Percentiles rank a stretch among this genome's conserved stretches.
Evolutionary conservation across 2,888 invertebrate species (phyloP).

Genomic region (Fragum whitleyi): DNA sequence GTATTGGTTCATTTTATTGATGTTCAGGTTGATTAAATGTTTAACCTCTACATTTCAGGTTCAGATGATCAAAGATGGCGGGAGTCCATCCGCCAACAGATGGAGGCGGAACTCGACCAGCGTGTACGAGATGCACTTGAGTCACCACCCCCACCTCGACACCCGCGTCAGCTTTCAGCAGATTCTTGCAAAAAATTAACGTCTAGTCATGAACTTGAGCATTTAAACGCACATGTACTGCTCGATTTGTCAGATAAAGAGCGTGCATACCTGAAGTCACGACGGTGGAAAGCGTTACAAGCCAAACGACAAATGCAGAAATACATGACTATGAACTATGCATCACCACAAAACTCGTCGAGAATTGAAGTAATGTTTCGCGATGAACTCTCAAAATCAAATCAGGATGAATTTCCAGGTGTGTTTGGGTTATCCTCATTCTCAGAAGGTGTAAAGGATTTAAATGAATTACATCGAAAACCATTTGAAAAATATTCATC

Average conservation of each 20-base stretch:
- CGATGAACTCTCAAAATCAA: constrained; percentile 75
- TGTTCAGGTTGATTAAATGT: no score
- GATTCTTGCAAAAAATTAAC: constrained; percentile 47
- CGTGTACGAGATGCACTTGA: constrained; percentile 83
- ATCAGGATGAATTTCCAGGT: constrained; percentile 77
- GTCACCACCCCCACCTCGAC: constrained; percentile 81
- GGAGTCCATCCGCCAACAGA: constrained; percentile 79
- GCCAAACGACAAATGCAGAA: constrained; percentile 73
- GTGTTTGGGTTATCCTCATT: constrained; percentile 76
- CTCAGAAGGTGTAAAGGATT: constrained; percentile 77
- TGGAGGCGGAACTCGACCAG: constrained; percentile 82
- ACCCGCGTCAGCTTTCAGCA: constrained; percentile 54
- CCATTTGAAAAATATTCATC: constrained; percentile 69
- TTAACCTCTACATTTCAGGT: constrained; percentile 42
- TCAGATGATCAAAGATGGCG: constrained; percentile 80
- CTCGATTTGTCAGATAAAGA: constrained; percentile 76
- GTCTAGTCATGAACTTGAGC: constrained; percentile 66
- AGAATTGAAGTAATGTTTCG: constrained; percentile 75
- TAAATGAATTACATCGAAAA: constrained; percentile 67
- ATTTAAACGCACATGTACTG: constrained; percentile 77
- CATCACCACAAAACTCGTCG: constrained; percentile 54
- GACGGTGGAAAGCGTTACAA: constrained; percentile 77
- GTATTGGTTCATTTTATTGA: no score
- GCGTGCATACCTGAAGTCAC: constrained; percentile 69
- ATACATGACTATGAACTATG: constrained; percentile 69